These are phyloP conservation scores for Andrena bicolor DNA, from an alignment of 2,888 invertebrate species.

Conservation along the genomic window DNA sequence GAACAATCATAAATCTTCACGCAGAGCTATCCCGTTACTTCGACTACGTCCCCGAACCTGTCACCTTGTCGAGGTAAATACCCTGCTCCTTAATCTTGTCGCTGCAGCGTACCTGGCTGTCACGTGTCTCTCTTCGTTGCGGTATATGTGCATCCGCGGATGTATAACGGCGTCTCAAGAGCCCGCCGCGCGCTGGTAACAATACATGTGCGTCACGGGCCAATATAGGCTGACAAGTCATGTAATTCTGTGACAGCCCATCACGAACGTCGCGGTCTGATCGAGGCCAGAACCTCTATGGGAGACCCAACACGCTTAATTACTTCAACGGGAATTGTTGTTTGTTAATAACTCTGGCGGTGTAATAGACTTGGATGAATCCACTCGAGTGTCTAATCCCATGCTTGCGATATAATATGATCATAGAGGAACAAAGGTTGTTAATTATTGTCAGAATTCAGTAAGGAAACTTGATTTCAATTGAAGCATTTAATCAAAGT, in stretches of 20 bases:
- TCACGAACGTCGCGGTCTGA: conserved; percentile 16
- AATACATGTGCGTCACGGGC: conserved; percentile 50
- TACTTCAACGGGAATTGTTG: conserved; percentile 10
- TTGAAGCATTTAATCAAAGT: no score
- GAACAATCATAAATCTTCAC: conserved; percentile 76
- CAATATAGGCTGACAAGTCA: conserved; percentile 51
- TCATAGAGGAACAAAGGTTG: no score
- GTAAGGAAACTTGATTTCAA: no score
- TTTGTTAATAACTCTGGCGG: not conserved
- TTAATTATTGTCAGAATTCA: no score
- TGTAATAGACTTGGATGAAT: no score
- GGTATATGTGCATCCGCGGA: conserved; percentile 43
- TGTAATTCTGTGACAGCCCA: conserved; percentile 27
- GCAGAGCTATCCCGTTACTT: conserved; percentile 64
- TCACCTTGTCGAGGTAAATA: conserved; percentile 75
- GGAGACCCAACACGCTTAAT: conserved; percentile 9
- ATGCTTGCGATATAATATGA: no score
- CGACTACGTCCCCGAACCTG: conserved; percentile 70
- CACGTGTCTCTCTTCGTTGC: conserved; percentile 62
- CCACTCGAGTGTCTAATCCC: no score
- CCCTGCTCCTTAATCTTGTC: conserved; percentile 76
- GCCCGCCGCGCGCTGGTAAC: conserved; percentile 31
- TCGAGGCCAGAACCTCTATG: not conserved
- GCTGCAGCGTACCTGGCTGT: conserved; percentile 63
- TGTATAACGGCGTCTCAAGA: conserved; percentile 49